phyloP scores from a whole-genome alignment of 2,888 invertebrate species.

The Cryptus armator region DNA sequence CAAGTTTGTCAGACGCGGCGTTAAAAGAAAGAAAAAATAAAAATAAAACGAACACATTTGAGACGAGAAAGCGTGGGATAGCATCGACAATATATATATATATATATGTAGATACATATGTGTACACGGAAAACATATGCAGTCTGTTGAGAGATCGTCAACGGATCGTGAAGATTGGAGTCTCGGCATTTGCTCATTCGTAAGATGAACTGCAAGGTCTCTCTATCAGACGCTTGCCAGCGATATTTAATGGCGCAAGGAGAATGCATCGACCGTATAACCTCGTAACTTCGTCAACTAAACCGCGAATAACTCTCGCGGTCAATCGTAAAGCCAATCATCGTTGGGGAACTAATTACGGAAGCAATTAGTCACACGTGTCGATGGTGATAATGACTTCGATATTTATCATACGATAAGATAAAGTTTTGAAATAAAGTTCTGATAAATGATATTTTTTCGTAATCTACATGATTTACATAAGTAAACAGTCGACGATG shows the following conservation, averaged over 20 bases:
- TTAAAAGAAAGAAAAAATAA: not conserved
- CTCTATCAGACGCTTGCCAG: slow-evolving; percentile 21
- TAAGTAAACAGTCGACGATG: too few relatives aligned
- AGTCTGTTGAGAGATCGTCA: not conserved
- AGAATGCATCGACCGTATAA: not conserved
- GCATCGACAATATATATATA: too few relatives aligned
- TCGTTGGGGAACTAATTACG: not conserved
- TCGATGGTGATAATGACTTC: not conserved
- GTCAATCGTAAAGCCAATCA: not conserved
- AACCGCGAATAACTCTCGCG: not conserved
- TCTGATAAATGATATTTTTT: too few relatives aligned
- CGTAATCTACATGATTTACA: too few relatives aligned
- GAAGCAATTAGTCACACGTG: not conserved
- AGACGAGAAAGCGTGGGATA: not conserved
- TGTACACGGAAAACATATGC: not conserved
- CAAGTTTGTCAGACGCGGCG: not conserved
- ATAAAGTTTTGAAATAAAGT: too few relatives aligned
- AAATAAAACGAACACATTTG: not conserved
- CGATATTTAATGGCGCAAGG: slow-evolving; percentile 13
- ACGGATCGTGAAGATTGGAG: not conserved
- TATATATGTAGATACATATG: too few relatives aligned
- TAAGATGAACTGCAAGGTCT: slow-evolving; percentile 6
- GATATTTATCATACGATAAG: too few relatives aligned
- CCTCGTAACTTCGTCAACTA: not conserved
- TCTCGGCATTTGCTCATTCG: not conserved